Conservation (phyloP, 1,140 invertebrate species). For the Macrosteles quadrilineatus region DNA sequence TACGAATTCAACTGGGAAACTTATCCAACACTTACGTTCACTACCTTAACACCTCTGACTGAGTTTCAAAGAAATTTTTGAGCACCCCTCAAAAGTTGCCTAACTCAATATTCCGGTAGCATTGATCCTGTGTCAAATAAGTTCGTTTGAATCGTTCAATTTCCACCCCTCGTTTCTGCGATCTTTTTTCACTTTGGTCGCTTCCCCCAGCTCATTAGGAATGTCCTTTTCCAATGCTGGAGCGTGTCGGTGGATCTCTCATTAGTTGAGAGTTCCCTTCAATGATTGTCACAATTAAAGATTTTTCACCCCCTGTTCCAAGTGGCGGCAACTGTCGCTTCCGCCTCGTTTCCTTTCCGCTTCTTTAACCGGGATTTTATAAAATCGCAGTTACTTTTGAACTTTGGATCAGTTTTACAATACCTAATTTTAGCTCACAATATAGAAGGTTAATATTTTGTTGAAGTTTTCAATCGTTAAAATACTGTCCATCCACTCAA, state of each 20-base stretch:
- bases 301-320: conserved; percentile 28
- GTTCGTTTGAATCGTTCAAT: conserved; percentile 15
- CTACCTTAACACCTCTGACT: too few relatives aligned
- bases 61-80: too few relatives aligned
- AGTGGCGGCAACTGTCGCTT: conserved; percentile 11
- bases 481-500: too few relatives aligned
- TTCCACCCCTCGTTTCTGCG: conserved; percentile 16
- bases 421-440: too few relatives aligned
- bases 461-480: too few relatives aligned
- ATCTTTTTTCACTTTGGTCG: conserved; percentile 21
- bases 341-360: not conserved
- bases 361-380: conserved; percentile 11
- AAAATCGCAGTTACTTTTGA: conserved; percentile 1
- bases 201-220: conserved; percentile 17
- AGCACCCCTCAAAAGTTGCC: too few relatives aligned
- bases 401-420: too few relatives aligned
- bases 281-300: conserved; percentile 31
- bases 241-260: conserved; percentile 19
- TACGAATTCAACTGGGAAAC: too few relatives aligned
- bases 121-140: conserved; percentile 17
- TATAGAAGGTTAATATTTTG: too few relatives aligned
- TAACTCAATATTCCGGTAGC: not conserved
- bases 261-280: conserved; percentile 28
- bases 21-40: too few relatives aligned
- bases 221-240: conserved; percentile 28